These are phyloP conservation scores for Chloropsis hardwickii DNA, from an alignment of 2,113 vertebrate genomes.

Conservation along the genomic window DNA sequence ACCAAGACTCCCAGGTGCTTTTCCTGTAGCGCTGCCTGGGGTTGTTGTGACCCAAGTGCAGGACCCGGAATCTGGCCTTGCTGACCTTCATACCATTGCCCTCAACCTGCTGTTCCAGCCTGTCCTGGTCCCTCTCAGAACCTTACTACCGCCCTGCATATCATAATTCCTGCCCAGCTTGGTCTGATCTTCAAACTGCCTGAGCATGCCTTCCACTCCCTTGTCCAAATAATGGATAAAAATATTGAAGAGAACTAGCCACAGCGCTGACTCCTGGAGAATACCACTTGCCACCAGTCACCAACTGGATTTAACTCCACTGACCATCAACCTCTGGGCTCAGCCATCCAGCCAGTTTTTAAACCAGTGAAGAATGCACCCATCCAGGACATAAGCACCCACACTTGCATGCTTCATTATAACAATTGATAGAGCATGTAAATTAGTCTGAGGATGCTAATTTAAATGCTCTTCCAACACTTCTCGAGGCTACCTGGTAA, in stretches of 20 bases:
- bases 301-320: background rate
- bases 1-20: background rate
- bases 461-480: background rate
- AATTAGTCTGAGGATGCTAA: background rate
- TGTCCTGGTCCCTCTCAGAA: background rate
- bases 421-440: background rate
- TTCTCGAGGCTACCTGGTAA: background rate
- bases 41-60: background rate
- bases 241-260: background rate
- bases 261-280: background rate
- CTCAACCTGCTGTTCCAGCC: background rate
- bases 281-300: background rate
- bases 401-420: background rate
- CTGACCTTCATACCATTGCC: accelerated
- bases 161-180: background rate
- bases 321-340: background rate
- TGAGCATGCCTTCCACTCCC: background rate
- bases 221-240: background rate
- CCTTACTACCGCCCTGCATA: background rate
- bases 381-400: background rate
- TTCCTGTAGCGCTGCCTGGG: accelerated
- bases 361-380: background rate
- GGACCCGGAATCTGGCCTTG: accelerated
- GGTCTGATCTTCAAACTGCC: background rate
- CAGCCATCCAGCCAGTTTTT: background rate